Evolutionary conservation across 1,140 invertebrate genomes (phyloP).

Genomic region (Hycleus phaleratus): DNA sequence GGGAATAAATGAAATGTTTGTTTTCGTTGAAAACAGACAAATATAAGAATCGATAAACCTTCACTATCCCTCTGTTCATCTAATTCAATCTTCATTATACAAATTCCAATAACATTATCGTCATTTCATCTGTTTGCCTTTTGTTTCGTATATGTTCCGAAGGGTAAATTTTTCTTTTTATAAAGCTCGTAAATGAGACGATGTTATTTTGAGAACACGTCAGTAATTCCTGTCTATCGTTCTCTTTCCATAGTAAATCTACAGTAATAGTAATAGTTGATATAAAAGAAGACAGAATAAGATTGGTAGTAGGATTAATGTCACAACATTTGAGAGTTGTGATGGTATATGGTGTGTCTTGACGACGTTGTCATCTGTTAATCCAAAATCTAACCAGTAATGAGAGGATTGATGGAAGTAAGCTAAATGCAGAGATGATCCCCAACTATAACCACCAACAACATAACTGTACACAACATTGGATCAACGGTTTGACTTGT

Average conservation of each 20-base stretch:
- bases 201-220: neutral
- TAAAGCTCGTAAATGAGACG: conserved; percentile 4
- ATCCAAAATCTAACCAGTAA: neutral
- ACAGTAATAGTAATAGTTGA: too few species aligned
- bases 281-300: too few species aligned
- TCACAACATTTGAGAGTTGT: too few species aligned
- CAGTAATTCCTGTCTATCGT: conserved; percentile 2
- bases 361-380: too few species aligned
- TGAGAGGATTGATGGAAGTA: conserved; percentile 21
- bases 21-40: too few species aligned
- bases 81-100: conserved; percentile 15
- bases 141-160: conserved; percentile 5
- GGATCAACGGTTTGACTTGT: conserved; percentile 9
- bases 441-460: neutral
- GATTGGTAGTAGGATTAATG: too few species aligned
- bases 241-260: too few species aligned
- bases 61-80: too few species aligned
- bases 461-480: conserved; percentile 9
- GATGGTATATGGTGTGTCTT: too few species aligned
- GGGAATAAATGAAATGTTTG: too few species aligned
- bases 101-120: conserved; percentile 10
- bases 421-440: conserved; percentile 2
- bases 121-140: conserved; percentile 11
- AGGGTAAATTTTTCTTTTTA: conserved; percentile 8
- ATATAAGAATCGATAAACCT: too few species aligned